phyloP scores from a whole-genome alignment of 2,113 vertebrate genomes.

The Ciconia maguari region DNA sequence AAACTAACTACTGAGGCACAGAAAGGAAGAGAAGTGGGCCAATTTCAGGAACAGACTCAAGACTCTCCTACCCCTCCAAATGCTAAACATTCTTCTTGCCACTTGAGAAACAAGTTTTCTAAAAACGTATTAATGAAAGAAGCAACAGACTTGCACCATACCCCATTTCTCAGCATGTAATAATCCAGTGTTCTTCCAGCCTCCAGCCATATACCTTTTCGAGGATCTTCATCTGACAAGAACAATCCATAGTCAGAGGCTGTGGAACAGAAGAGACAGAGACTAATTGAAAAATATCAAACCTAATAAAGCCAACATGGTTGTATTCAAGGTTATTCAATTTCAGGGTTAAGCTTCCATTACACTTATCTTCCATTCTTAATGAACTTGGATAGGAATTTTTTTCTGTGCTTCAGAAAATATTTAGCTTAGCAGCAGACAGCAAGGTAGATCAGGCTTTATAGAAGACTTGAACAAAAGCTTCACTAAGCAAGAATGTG shows the following conservation, averaged over 20 bases:
- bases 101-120: not conserved
- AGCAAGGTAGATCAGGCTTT: not conserved
- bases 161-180: conserved; percentile 98
- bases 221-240: conserved; percentile 94
- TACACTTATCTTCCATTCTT: not conserved
- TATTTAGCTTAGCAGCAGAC: not conserved
- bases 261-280: conserved; percentile 68
- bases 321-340: not conserved
- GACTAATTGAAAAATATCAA: not conserved
- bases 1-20: not conserved
- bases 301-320: not conserved
- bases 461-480: not conserved
- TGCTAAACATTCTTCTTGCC: not conserved
- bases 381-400: not conserved
- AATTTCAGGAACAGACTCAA: not conserved
- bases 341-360: not conserved
- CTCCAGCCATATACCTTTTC: conserved; percentile 98
- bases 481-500: not conserved
- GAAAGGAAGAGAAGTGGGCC: not conserved
- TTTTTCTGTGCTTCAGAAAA: not conserved
- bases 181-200: conserved; percentile 97
- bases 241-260: conserved; percentile 97
- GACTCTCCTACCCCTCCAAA: not conserved
- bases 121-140: not conserved
- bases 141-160: conserved; percentile 58